Base-by-base conservation (phyloP, 2,888 invertebrate genomes). In the Agrotis exclamationis region DNA sequence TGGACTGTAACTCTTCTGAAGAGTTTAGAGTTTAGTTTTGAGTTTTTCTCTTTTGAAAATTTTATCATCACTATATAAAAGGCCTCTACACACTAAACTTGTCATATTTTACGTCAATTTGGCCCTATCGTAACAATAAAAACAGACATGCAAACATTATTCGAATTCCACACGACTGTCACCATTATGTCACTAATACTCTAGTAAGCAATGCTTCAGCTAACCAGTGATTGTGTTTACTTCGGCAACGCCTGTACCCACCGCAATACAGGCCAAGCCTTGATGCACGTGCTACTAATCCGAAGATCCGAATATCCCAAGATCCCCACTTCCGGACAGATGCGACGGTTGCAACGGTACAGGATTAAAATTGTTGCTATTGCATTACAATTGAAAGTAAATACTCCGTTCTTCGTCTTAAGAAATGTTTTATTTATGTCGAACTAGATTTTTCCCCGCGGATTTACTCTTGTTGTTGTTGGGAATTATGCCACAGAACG, bases 271-370 rank as follows among this genome's bases (percentile, higher is more conserved):
- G 60, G 48, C 53, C 45, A 64, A n/a, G 45, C 22, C 53, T 39
- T 62, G 54, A 56, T 60, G 62, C 57, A 62, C 58, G 58, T 56
- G 3, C 50, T 20, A 58, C 62, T 65, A 78, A 78, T 74, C 75
- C 45, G 24, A 47, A 70, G 70, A 78, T 74, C 76, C 47, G 24
- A 47, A 70, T 64, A 76, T 63, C 71, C 65, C 48, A 20, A 64
- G 75, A 80, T 70, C 68, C 67, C 22, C 44, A 64, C 28, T 80
- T 59, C 71, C 66, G 39, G 3, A 58, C 51, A 64, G 28, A 50
- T 24, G 58, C 53, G 51, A n/a, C 24, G 50, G 16, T 44, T 33
- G 50, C 16, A 22, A 18, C 47, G 4, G 39, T 59, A 47, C 11
- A 9, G 58, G 70, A 63, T 78, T 80, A 56, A 58, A 74, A 56